Evolutionary conservation across 2,888 invertebrate species (phyloP).

Genomic region (Zhengitettix transpicula): DNA sequence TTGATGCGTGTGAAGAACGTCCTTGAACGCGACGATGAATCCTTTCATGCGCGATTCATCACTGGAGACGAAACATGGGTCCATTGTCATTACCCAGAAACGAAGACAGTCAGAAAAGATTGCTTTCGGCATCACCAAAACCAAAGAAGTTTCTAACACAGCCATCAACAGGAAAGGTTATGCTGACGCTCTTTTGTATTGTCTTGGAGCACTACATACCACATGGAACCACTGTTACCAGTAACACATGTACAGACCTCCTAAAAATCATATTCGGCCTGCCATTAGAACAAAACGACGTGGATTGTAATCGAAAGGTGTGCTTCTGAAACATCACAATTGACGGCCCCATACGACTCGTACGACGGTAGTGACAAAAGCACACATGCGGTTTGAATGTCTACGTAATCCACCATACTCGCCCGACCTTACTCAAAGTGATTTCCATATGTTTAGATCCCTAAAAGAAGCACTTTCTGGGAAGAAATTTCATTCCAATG

Average conservation of each 20-base stretch:
- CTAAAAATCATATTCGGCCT: not conserved
- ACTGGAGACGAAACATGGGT: not conserved
- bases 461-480: not conserved
- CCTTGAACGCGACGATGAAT: not conserved
- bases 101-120: not conserved
- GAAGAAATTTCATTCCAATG: not conserved
- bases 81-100: not conserved
- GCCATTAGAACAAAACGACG: not conserved
- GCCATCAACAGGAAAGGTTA: not conserved
- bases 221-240: not conserved
- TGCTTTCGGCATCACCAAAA: not conserved
- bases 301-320: not conserved
- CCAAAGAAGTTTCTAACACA: no score
- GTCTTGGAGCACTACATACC: not conserved
- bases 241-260: not conserved
- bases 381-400: not conserved
- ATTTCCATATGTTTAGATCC: not conserved
- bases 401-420: not conserved
- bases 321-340: not conserved
- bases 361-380: not conserved
- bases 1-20: not conserved
- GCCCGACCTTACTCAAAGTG: not conserved
- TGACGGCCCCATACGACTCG: not conserved
- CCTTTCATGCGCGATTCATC: not conserved
- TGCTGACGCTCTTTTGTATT: not conserved